Conservation (phyloP, 2,797 vertebrate species). For the Phataginus tetradactyla region DNA sequence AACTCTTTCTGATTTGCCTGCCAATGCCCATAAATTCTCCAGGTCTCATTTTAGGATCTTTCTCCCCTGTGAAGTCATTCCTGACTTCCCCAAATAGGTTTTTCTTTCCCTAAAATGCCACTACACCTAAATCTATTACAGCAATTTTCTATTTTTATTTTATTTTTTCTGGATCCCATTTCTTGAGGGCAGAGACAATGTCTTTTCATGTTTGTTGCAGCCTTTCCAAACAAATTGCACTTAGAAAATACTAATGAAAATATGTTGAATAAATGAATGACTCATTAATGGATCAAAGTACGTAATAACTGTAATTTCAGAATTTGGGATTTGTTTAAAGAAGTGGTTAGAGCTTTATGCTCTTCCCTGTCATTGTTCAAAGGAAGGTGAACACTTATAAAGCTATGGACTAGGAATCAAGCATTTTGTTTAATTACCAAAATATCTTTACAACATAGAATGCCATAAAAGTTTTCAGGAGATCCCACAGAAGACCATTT, state of each 20-base stretch:
- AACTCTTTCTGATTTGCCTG: background rate
- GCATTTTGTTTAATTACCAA: constrained; percentile 24
- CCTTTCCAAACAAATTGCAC: background rate
- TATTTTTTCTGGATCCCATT: background rate
- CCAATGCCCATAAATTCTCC: background rate
- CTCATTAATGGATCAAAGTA: background rate
- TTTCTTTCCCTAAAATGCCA: constrained; percentile 37
- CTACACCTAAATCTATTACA: background rate
- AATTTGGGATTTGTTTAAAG: constrained; percentile 7
- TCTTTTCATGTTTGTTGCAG: constrained; percentile 4
- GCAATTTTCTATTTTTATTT: background rate
- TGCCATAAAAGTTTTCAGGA: background rate
- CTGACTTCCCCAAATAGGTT: background rate
- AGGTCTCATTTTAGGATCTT: constrained; percentile 24
- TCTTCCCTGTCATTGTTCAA: constrained; percentile 17
- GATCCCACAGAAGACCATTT: background rate
- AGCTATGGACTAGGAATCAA: background rate
- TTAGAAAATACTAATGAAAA: constrained; percentile 38
- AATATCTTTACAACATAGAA: background rate
- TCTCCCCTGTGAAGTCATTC: background rate
- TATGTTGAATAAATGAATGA: background rate
- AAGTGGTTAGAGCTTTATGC: background rate
- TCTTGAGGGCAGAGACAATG: background rate
- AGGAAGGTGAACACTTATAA: background rate
- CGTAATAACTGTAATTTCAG: background rate